phyloP scores from a whole-genome alignment of 2,797 vertebrate species.

The Coilia nasus region DNA sequence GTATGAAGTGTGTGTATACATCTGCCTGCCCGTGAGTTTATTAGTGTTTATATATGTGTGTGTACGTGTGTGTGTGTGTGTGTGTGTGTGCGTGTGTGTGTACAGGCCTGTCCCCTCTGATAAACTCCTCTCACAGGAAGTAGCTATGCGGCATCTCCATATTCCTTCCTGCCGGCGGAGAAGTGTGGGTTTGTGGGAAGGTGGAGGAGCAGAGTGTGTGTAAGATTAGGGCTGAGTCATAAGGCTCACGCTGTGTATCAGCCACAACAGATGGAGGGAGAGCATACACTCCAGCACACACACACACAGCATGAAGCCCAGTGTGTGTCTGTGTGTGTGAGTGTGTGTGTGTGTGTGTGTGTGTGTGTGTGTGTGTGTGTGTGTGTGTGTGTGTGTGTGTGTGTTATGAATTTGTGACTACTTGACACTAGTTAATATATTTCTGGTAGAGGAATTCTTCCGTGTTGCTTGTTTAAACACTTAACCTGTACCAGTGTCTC shows the following conservation, averaged over 20 bases:
- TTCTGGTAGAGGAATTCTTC: too few species aligned
- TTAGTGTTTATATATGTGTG: not conserved
- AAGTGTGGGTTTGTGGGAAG: not conserved
- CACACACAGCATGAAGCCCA: not conserved
- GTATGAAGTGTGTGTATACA: too few species aligned
- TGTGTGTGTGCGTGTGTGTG: not conserved
- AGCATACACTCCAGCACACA: not conserved
- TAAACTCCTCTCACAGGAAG: not conserved
- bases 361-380: constrained; percentile 9
- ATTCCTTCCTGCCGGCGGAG: not conserved
- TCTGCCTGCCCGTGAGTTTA: too few species aligned
- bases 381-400: constrained; percentile 2
- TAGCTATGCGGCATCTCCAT: not conserved
- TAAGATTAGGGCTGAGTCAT: constrained; percentile 13
- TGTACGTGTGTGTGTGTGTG: constrained; percentile 21
- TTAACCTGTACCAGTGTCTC: not conserved
- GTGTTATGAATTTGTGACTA: not conserved
- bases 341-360: not conserved
- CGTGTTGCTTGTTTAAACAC: not conserved
- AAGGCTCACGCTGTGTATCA: not conserved
- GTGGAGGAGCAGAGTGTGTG: not conserved
- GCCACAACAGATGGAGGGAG: not conserved
- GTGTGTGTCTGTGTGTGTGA: constrained; percentile 32
- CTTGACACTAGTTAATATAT: not conserved
- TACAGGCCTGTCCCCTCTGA: not conserved